Conservation (phyloP, 2,113 vertebrate species). For the Spea multiplicata region DNA sequence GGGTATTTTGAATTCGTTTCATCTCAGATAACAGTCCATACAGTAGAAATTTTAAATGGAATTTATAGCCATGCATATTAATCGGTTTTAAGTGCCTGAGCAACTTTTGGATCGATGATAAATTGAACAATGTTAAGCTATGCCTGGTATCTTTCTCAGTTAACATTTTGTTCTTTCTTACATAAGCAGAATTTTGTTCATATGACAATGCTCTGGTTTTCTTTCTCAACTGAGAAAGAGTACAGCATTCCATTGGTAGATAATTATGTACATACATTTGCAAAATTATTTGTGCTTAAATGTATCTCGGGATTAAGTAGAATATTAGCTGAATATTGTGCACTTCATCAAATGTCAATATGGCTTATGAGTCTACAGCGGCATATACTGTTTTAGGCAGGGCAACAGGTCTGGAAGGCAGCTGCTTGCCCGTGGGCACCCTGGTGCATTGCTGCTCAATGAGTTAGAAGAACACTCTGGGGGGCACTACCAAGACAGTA, state of each 20-base stretch:
- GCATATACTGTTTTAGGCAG: background rate
- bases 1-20: background rate
- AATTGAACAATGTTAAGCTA: constrained; percentile 2
- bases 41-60: background rate
- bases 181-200: no score
- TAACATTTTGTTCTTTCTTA: no score
- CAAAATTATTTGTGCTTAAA: background rate
- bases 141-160: no score
- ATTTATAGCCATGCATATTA: constrained; percentile 6
- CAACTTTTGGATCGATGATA: background rate
- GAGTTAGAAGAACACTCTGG: no score
- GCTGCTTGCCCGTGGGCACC: no score
- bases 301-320: background rate
- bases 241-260: background rate
- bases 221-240: background rate
- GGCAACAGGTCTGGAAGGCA: no score
- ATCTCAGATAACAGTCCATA: background rate
- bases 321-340: constrained; percentile 16
- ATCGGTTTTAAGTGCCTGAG: constrained; percentile 6
- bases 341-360: constrained; percentile 8
- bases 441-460: no score
- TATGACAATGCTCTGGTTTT: background rate
- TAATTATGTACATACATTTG: background rate
- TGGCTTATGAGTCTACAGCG: constrained; percentile 24
- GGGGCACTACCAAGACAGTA: no score